phyloP scores from a whole-genome alignment of 2,888 invertebrate species.

The Drosophila trichaetosa region DNA sequence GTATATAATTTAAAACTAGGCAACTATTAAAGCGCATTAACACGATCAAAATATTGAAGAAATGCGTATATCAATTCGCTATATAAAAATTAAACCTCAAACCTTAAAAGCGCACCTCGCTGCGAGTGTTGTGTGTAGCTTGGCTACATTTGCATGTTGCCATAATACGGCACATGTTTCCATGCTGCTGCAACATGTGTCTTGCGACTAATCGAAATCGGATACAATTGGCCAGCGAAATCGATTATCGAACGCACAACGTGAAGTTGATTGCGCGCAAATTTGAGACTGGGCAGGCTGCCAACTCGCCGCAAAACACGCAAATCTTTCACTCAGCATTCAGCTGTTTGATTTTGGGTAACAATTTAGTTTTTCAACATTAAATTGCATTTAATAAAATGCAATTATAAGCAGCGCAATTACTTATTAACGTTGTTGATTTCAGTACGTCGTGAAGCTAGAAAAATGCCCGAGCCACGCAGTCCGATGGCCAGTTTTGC shows the following conservation, averaged over 20 bases:
- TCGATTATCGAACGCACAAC: slow-evolving; percentile 20
- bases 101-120: slow-evolving; percentile 32
- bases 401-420: neutral
- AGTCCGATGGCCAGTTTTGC: slow-evolving; percentile 86
- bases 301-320: slow-evolving; percentile 13
- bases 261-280: slow-evolving; percentile 33
- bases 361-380: slow-evolving; percentile 6
- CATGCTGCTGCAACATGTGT: slow-evolving; percentile 35
- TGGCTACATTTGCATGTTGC: slow-evolving; percentile 11
- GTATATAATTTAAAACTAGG: neutral
- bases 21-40: neutral
- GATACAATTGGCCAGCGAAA: neutral
- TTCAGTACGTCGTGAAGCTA: slow-evolving; percentile 46
- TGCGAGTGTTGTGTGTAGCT: slow-evolving; percentile 21
- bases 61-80: neutral
- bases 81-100: neutral
- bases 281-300: slow-evolving; percentile 10
- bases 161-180: slow-evolving; percentile 21
- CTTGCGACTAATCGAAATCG: slow-evolving; percentile 12
- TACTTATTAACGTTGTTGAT: neutral
- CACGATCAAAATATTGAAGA: neutral
- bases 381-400: neutral
- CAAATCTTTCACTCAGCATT: slow-evolving; percentile 14
- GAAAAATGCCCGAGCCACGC: slow-evolving; percentile 83
- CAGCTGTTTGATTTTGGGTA: slow-evolving; percentile 63